Conservation (phyloP, 2,797 vertebrate genomes). For the Phrynocephalus forsythii region DNA sequence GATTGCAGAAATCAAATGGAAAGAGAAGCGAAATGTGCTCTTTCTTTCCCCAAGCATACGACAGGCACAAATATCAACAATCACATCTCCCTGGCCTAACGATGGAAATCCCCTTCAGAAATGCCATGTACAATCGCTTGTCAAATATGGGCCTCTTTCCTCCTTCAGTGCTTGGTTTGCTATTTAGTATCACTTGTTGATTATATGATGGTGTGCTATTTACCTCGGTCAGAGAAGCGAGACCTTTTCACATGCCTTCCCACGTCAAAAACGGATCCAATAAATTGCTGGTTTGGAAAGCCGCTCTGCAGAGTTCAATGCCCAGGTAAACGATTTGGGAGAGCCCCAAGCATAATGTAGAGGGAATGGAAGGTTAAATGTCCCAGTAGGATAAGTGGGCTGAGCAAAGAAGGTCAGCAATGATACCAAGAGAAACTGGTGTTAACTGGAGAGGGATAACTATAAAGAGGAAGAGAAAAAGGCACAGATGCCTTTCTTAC, state of each 20-base stretch:
- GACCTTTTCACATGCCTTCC: slow-evolving; percentile 17
- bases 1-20: not conserved
- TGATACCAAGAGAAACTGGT: not conserved
- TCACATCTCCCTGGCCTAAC: not conserved
- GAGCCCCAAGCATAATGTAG: slow-evolving; percentile 19
- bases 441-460: not conserved
- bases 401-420: not conserved
- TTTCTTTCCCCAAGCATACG: not conserved
- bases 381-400: not conserved
- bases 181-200: slow-evolving; percentile 13
- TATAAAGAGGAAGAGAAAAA: not conserved
- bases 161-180: not conserved
- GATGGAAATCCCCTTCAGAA: not conserved
- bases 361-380: slow-evolving; percentile 19
- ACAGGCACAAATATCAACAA: not conserved
- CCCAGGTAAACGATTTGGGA: slow-evolving; percentile 20
- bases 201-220: slow-evolving; percentile 39
- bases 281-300: slow-evolving; percentile 36
- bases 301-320: slow-evolving; percentile 21
- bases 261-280: slow-evolving; percentile 32
- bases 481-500: not conserved
- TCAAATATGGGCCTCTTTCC: not conserved
- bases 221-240: slow-evolving; percentile 31
- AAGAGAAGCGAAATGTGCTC: not conserved
- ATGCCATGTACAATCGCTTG: not conserved